Evolutionary conservation across 2,113 vertebrate species (phyloP).

Genomic region (Pristiophorus japonicus): DNA sequence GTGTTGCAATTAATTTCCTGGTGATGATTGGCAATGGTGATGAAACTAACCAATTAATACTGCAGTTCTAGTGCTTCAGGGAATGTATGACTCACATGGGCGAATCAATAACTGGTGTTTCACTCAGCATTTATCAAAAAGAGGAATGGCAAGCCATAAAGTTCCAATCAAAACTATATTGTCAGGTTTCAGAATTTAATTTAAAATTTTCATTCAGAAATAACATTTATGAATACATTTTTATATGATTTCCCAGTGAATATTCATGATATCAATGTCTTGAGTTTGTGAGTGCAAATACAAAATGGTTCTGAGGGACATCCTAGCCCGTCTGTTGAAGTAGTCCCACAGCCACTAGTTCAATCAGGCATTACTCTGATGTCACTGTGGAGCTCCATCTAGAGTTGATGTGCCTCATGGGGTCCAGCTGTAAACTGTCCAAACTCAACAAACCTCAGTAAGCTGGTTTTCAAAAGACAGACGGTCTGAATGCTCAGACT

Average conservation of each 20-base stretch:
- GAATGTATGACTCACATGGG: background rate
- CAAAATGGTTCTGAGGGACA: background rate
- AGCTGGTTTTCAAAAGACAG: background rate
- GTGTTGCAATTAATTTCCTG: background rate
- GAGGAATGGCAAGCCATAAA: background rate
- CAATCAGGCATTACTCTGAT: background rate
- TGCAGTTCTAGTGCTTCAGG: background rate
- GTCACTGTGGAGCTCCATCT: background rate
- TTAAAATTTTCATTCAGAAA: background rate
- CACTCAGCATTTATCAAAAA: background rate
- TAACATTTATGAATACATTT: background rate
- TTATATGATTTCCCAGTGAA: background rate
- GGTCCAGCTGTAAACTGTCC: background rate
- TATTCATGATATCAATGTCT: background rate
- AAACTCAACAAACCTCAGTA: background rate
- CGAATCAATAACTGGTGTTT: background rate
- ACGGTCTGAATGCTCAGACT: background rate
- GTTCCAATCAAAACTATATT: background rate
- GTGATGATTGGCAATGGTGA: background rate
- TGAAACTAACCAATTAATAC: background rate
- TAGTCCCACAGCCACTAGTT: background rate
- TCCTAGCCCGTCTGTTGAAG: background rate
- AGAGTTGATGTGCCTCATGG: background rate
- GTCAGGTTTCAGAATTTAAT: background rate
- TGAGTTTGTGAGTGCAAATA: background rate